Base-by-base conservation (phyloP, 1,140 invertebrate genomes). In the Calephelis virginiensis region DNA sequence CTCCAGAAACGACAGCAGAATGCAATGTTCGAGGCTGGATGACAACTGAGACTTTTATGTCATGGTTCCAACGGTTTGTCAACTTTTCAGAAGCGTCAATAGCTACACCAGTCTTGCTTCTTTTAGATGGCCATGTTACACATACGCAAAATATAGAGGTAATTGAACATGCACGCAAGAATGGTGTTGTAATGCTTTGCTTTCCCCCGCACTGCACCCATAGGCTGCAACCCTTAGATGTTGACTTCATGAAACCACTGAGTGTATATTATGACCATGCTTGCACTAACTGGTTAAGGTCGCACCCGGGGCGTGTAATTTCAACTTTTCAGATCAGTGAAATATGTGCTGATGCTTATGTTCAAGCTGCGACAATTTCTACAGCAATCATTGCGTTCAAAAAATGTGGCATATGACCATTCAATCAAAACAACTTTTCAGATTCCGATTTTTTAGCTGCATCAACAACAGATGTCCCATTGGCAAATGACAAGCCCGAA, bases 131-230 rank as follows among this genome's bases (percentile, higher is more conserved):
- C 0, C 79, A 84, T 73, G 62, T 68, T 66, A 75, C 46, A 17
- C 75, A 80, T 61, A 75, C 68, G 45, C 50, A 73, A 75, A 75
- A 77, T 68, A n/a, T 77, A 28, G 66, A 71, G 13, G 64, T 79
- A 5, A 77, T 79, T 68, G 65, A 77, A 64, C 49, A 71, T 48
- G 71, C 71, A 59, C 64, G 78, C 60, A 76, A 73, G 56, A 72
- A 73, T 72, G 68, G 70, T 37, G 71, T 78, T 56, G 49, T 76
- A 59, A 71, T 85, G 9, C 62, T 82, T 67, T 77, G 74, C 53
- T 78, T 82, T 67, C 81, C 84, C 7, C 81, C 81, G 8, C 83
- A 90, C 65, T 87, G 83, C 48, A 87, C 78, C 5, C 86, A 90
- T 69, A 72, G 68, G 56, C 43, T 86, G 2, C 88, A 90, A 65